Base-by-base conservation (phyloP, 2,797 vertebrate species). In the Acipenser oxyrinchus region DNA sequence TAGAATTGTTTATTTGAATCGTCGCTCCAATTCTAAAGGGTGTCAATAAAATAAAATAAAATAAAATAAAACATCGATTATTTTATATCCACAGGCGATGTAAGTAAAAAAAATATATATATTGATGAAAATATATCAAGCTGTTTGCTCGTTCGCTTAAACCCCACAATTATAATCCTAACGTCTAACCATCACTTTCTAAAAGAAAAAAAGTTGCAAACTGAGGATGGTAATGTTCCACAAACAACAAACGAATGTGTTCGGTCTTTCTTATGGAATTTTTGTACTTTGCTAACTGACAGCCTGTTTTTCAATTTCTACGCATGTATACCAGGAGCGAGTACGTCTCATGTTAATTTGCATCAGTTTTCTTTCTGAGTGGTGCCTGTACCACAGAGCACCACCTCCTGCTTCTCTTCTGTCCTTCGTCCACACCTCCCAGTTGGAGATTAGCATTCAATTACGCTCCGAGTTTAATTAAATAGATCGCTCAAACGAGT, bases 321-420 rank as follows among this genome's bases (percentile, higher is more conserved):
- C 15, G 15, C 15, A 18, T 18, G 15, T 18, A 37, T 18, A 37
- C 23, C 23, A 37, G 23, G 23, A 37, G 78, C 48, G 64, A 64
- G 72, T 15, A 72, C 64, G 15, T 18, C 15, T 66, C 63, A 51
- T 66, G 57, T 12, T 7, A 62, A 68, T 77, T 77, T 48, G 11
- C 57, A 58, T 18, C 70, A 74, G 49, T 69, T 76, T 71, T 57
- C 58, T 66, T 65, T 67, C 48, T 37, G 63, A 11, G 64, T 52
- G 72, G 72, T 73, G 70, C 72, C 23, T 70, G 77, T 82, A 76
- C 72, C 73, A 76, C 70, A 74, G 76, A 74, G 73, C 71, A 76
- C 62, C 74, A 67, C 68, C 53, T 13, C 73, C 23, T 37, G 23
- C 4, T 1, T 37, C 68, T 68, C 55, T 68, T 68, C 63, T 65